A percentile compares a stretch with the other conserved stretches of the same genome.
phyloP scores from a whole-genome alignment of 2,797 vertebrate genomes.

The Halcyon badia region DNA sequence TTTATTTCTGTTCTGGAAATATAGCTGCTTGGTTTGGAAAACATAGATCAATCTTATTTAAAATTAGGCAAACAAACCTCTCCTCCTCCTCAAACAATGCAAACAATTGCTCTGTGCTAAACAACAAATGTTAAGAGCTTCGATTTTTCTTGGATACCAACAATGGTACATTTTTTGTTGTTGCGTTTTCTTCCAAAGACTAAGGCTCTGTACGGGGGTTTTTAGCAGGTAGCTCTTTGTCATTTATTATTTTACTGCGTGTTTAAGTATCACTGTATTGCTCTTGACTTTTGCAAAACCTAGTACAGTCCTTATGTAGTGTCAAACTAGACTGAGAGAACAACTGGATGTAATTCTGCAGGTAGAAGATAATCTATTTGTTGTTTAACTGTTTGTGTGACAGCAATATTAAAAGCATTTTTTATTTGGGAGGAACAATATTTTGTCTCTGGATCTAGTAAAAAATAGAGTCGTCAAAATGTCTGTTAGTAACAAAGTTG shows the following conservation, averaged over 20 bases:
- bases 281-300: neutral
- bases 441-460: neutral
- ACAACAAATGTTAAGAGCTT: conserved; percentile 74
- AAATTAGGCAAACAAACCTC: neutral
- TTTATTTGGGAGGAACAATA: neutral
- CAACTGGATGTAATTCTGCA: neutral
- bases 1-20: neutral
- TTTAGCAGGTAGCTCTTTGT: neutral
- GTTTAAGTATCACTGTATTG: neutral
- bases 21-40: conserved; percentile 48
- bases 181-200: neutral
- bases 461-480: neutral
- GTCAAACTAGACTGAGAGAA: neutral
- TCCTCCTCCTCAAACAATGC: conserved; percentile 46
- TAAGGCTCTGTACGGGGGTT: rapidly evolving
- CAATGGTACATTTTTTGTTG: neutral
- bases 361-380: neutral
- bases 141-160: conserved; percentile 75
- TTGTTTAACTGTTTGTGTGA: neutral
- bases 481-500: neutral
- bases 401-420: neutral
- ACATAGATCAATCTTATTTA: conserved; percentile 56
- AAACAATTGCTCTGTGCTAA: conserved; percentile 79
- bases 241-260: neutral
- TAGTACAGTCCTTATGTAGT: neutral